Evolutionary conservation across 2,113 vertebrate species (phyloP), one percentile per base, ranked within the genome.

Genomic region (Strigops habroptila): DNA sequence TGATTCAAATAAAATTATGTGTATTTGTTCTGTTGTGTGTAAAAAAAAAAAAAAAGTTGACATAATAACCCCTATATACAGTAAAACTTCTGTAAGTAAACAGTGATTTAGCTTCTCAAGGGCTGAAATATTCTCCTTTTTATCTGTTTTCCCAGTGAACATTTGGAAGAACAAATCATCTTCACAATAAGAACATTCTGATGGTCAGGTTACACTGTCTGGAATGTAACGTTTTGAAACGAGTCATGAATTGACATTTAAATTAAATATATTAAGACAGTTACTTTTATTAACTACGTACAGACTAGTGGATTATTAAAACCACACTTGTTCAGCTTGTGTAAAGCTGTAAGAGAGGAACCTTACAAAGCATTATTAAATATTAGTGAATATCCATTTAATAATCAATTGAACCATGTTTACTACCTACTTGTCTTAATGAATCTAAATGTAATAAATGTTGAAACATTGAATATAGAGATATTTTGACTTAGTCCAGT

Each of bases 101-200:
- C 60, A 93, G 69, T 53, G 23, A 85, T 88, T 96, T 89, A 90
- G 14, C 51, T 90, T 85, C 78, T 89, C 33, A 92, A 76, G 49
- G 84, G 43, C 37, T 83, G 65, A 91, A 87, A 33, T 82, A 35
- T 68, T 94, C 84, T 88, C 1, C 17, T 75, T 93, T 91, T 95
- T 65, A 81, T 68, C 51, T 89, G 7, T 86, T 93, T 97, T 77
- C 22, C 27, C 35, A 65, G 9, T 27, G 41, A 96, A 90, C 35
- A 51, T 88, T 96, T 96, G 27, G 70, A 97, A 94, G 75, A 93
- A 93, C 57, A 97, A 90, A 87, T 86, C 12, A 62, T 63, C 59
- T 94, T 92, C 39, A 69, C 18, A 81, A 48, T 76, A 91, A 91
- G 68, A 94, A 51, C 27, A 78, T 95, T 93, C 86, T 87, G 15